Percentiles rank a stretch among this genome's conserved stretches.
Evolutionary conservation across 2,113 vertebrate genomes (phyloP).

Genomic region (Ibidorhyncha struthersii): DNA sequence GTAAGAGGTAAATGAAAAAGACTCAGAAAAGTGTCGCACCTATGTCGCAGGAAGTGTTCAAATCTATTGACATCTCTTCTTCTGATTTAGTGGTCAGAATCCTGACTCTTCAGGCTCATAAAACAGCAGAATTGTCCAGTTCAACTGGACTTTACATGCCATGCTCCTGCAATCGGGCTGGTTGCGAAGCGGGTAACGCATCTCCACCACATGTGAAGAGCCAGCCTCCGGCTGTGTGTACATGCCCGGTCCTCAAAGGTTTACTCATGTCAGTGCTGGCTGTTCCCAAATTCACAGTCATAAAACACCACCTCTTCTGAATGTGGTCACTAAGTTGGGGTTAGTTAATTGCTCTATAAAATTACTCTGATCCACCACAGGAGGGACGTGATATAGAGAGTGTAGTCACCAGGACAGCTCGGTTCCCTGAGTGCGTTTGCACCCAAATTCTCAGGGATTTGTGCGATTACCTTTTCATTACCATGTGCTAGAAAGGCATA

Average conservation of each 20-base stretch:
- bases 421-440: accelerated
- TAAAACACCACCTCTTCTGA: background rate
- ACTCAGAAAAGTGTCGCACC: background rate
- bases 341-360: background rate
- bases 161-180: accelerated
- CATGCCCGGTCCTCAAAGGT: background rate
- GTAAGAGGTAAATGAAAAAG: background rate
- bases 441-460: background rate
- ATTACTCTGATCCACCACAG: background rate
- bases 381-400: accelerated
- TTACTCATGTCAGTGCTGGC: background rate
- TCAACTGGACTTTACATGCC: background rate
- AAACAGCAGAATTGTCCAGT: no score
- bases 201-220: background rate
- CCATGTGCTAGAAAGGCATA: background rate
- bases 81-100: background rate
- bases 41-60: accelerated
- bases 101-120: background rate
- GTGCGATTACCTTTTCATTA: background rate
- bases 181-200: accelerated
- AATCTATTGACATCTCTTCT: background rate
- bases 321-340: background rate
- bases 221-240: background rate
- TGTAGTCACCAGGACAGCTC: background rate
- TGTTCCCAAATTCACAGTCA: background rate